Conservation (phyloP, 2,113 vertebrate species). For the Brevimyrus niger region DNA sequence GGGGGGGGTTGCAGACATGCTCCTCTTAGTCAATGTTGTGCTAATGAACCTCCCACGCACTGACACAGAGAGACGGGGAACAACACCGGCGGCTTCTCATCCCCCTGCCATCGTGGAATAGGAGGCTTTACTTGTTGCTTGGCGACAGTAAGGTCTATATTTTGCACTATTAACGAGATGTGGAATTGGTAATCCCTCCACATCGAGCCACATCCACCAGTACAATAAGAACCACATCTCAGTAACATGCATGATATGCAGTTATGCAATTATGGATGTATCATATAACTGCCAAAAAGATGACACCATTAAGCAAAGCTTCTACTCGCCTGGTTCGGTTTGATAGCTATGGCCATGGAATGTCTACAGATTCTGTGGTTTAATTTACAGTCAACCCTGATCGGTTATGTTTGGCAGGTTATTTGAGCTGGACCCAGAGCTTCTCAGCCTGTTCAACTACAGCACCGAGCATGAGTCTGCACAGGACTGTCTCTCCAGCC, state of each 20-base stretch:
- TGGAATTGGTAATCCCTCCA: neutral
- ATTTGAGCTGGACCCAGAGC: conserved; percentile 82
- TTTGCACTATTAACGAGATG: conserved; percentile 44
- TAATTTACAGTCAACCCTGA: conserved; percentile 12
- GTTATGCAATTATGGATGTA: neutral
- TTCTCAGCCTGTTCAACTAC: conserved; percentile 82
- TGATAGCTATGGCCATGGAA: neutral
- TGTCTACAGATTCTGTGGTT: neutral
- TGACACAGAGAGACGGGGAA: conserved; percentile 16
- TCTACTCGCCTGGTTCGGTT: neutral
- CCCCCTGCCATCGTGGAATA: conserved; percentile 40
- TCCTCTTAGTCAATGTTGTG: conserved; percentile 21
- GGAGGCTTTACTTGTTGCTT: conserved; percentile 66
- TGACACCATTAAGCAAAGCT: neutral
- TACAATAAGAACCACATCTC: neutral
- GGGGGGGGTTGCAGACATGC: neutral
- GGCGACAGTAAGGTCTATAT: conserved; percentile 60
- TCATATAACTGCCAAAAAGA: neutral
- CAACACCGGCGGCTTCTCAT: conserved; percentile 23
- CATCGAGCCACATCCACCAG: neutral
- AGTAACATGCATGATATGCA: neutral
- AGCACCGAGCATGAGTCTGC: conserved; percentile 73
- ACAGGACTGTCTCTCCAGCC: conserved; percentile 80
- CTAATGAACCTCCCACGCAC: conserved; percentile 18
- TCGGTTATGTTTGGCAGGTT: conserved; percentile 61